Evolutionary conservation across 2,888 invertebrate genomes (phyloP).

Genomic region (Halictus ligatus): DNA sequence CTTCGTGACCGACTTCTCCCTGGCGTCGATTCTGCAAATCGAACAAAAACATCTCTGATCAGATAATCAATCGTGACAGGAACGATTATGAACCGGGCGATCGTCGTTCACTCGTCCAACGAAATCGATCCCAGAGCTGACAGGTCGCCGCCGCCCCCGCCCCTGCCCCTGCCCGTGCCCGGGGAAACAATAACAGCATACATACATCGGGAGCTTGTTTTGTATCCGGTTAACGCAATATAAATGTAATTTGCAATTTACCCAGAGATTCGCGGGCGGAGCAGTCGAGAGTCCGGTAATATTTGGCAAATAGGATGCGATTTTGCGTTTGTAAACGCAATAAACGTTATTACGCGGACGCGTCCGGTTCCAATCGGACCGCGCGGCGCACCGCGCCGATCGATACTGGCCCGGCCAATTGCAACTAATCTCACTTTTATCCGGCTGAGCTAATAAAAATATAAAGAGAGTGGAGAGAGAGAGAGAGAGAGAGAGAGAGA

Average conservation of each 20-base stretch:
- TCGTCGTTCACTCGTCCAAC: slow-evolving; percentile 13
- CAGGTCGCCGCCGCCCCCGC: background rate
- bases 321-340: slow-evolving; percentile 17
- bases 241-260: slow-evolving; percentile 47
- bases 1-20: slow-evolving; percentile 92
- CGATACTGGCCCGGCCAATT: slow-evolving; percentile 13
- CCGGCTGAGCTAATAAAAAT: slow-evolving; percentile 25
- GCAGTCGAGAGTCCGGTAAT: background rate
- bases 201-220: slow-evolving; percentile 6
- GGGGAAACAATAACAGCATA: background rate
- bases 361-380: slow-evolving; percentile 8
- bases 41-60: background rate
- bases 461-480: background rate
- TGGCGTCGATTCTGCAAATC: slow-evolving; percentile 93
- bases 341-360: slow-evolving; percentile 32
- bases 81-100: slow-evolving; percentile 10
- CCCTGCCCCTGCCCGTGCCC: background rate
- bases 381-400: background rate
- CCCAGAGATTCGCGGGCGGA: background rate
- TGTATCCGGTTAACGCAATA: slow-evolving; percentile 40
- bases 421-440: slow-evolving; percentile 15
- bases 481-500: background rate
- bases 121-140: background rate
- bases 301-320: slow-evolving; percentile 23
- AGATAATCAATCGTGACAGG: background rate